Conservation (phyloP, 2,888 invertebrate species). For the Epiblema foenella region DNA sequence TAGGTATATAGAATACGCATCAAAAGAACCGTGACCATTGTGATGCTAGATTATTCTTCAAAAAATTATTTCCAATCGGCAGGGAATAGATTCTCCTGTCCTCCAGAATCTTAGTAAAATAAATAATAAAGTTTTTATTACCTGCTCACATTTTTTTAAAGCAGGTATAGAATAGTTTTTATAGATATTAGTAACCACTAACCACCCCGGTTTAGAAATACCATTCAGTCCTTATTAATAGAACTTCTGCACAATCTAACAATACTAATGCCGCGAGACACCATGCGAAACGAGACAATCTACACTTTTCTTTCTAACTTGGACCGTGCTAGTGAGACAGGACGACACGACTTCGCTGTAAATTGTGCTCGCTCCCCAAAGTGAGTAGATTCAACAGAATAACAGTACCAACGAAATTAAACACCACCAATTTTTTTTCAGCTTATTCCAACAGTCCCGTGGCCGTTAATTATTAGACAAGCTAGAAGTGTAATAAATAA, state of each 20-base stretch:
- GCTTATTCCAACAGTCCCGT: constrained; percentile 1
- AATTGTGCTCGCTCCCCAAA: too few species aligned
- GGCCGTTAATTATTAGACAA: constrained; percentile 24
- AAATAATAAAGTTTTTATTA: background rate
- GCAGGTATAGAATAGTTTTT: background rate
- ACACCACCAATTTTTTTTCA: background rate
- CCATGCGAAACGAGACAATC: too few species aligned
- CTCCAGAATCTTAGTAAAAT: background rate
- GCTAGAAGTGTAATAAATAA: background rate
- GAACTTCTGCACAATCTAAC: too few species aligned
- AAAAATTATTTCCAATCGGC: background rate
- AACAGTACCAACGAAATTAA: constrained; percentile 4
- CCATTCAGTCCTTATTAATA: too few species aligned
- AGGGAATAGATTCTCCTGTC: too few species aligned
- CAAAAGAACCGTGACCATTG: too few species aligned
- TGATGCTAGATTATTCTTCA: background rate
- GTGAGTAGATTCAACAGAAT: background rate
- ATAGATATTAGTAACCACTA: background rate
- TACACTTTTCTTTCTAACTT: too few species aligned
- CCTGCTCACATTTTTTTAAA: background rate
- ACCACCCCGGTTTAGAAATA: background rate
- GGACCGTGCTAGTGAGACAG: too few species aligned
- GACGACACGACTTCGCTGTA: too few species aligned
- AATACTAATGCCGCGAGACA: too few species aligned
- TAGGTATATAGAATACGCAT: too few species aligned